phyloP scores from a whole-genome alignment of 2,797 vertebrate species.

The Ispidina lecontei region DNA sequence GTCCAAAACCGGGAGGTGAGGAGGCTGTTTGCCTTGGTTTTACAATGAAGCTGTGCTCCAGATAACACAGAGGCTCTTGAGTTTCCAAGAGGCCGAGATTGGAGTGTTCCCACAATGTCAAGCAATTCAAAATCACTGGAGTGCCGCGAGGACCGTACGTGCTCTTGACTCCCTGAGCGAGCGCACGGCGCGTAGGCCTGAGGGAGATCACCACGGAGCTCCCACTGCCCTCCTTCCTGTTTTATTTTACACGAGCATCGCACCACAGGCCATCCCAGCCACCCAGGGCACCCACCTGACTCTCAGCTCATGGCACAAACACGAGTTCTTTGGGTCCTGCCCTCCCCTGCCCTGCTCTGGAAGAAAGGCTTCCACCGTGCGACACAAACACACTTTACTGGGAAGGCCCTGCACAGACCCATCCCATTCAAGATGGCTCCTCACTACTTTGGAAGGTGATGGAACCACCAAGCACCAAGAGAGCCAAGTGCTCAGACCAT shows the following conservation, averaged over 20 bases:
- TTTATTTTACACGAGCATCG: neutral
- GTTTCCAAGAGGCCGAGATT: constrained; percentile 30
- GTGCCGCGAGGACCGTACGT: constrained; percentile 39
- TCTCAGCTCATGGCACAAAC: neutral
- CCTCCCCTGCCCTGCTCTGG: neutral
- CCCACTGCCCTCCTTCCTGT: neutral
- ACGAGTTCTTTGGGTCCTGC: rapidly evolving
- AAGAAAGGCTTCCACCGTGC: neutral
- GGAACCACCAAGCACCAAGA: neutral
- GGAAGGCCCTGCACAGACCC: neutral
- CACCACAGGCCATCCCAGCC: neutral
- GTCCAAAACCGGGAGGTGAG: neutral
- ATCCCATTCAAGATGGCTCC: neutral
- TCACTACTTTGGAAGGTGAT: neutral
- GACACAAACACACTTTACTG: neutral
- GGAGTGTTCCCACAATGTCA: constrained; percentile 37
- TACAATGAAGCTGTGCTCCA: constrained; percentile 51
- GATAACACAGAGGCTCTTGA: neutral
- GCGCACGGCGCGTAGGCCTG: neutral
- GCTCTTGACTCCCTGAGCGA: constrained; percentile 42
- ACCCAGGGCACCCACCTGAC: neutral
- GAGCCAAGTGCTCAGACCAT: neutral
- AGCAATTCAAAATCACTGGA: constrained; percentile 66
- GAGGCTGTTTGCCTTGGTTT: neutral
- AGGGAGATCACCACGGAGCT: neutral